Evolutionary conservation across 1,140 invertebrate species (phyloP).

Genomic region (Rhyacophila brunnea): DNA sequence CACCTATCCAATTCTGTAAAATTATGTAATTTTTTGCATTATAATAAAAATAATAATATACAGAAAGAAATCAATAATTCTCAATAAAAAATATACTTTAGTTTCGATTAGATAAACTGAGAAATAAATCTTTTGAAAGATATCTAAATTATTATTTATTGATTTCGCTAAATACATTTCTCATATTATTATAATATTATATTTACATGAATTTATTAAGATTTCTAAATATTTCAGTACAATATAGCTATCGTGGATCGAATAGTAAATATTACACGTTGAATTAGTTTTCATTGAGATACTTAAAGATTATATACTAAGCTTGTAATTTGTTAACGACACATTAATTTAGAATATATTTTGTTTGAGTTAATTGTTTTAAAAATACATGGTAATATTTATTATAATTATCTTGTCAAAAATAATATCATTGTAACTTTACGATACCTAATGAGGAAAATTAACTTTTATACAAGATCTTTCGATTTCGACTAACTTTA

Average conservation of each 20-base stretch:
- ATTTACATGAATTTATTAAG: neutral
- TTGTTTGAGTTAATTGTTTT: neutral
- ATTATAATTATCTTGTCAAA: too few relatives aligned
- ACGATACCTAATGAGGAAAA: too few relatives aligned
- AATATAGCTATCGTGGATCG: neutral
- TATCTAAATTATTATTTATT: neutral
- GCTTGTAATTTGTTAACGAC: neutral
- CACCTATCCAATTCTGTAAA: too few relatives aligned
- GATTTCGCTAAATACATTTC: neutral
- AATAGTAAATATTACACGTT: neutral
- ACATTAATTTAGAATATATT: constrained; percentile 3
- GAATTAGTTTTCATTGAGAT: neutral
- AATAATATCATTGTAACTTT: too few relatives aligned
- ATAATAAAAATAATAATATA: too few relatives aligned
- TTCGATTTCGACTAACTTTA: too few relatives aligned
- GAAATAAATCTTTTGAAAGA: neutral
- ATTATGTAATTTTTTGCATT: too few relatives aligned
- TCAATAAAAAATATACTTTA: too few relatives aligned
- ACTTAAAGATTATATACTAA: neutral
- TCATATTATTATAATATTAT: neutral
- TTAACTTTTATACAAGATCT: too few relatives aligned
- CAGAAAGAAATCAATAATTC: too few relatives aligned
- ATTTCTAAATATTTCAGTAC: neutral
- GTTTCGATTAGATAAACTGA: too few relatives aligned
- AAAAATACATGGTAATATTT: too few relatives aligned